A percentile compares a stretch with the other conserved stretches of the same genome.
These are phyloP conservation scores for Pseudorhombus dupliciocellatus DNA, from an alignment of 2,113 vertebrate species.

Conservation along the genomic window DNA sequence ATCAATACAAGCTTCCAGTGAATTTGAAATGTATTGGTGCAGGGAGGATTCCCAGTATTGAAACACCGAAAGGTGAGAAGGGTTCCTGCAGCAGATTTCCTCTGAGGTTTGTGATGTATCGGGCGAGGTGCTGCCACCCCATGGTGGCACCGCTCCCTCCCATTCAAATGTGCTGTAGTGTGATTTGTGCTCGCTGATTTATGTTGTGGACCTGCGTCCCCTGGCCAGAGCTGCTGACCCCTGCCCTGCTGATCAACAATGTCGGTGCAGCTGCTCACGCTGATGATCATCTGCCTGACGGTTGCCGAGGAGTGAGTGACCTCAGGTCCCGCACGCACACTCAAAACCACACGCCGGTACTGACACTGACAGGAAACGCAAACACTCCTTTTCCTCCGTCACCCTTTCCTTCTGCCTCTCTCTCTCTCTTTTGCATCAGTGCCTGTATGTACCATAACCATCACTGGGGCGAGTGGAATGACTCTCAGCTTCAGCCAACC, in stretches of 20 bases:
- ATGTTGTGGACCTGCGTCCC: background rate
- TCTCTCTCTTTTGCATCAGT: conserved; percentile 67
- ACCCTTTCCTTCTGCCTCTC: background rate
- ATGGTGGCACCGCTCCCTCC: conserved; percentile 35
- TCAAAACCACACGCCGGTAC: background rate
- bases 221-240: conserved; percentile 27
- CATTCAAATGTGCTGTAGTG: background rate
- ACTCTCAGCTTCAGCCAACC: conserved; percentile 84
- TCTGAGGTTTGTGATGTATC: background rate
- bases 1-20: conserved; percentile 26
- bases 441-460: conserved; percentile 61
- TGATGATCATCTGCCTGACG: conserved; percentile 57
- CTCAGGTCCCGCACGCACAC: background rate
- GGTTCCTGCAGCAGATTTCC: conserved; percentile 20
- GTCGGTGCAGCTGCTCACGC: conserved; percentile 32
- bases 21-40: background rate
- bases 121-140: conserved; percentile 57
- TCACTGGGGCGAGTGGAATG: conserved; percentile 67
- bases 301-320: conserved; percentile 65
- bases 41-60: background rate
- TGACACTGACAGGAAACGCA: background rate
- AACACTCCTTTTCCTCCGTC: background rate
- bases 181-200: background rate
- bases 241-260: conserved; percentile 39
- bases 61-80: conserved; percentile 13